Evolutionary conservation across 2,113 vertebrate species (phyloP), one percentile per base, ranked within the genome.

Genomic region (Pica pica): DNA sequence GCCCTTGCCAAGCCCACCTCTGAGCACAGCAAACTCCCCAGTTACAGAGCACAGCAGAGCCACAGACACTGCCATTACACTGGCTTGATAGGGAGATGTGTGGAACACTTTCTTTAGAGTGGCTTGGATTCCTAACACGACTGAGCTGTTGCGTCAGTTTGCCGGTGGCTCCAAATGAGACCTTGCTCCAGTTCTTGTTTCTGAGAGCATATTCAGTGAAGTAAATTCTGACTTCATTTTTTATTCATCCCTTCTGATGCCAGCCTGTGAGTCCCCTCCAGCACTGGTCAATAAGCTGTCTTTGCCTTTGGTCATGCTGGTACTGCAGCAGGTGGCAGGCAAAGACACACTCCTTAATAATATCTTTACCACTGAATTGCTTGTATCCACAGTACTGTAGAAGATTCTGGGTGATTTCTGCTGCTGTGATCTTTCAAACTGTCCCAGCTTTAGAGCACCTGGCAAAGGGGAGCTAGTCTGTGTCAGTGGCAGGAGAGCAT

Each of bases 111-210:
- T 5, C 42, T 52, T 67, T 35, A 53, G 49, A 7, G 24, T n/a
- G 41, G 16, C 35, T 70, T 5, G 1, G 17, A 60, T 52, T 89
- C 35, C 24, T 71, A 7, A 55, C 8, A 1, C 0, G 0, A 7
- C 33, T 14, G 18, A 53, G 37, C 22, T 53, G 24, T 52, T 69
- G 11, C 1, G 3, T 71, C 23, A 13, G 26, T 83, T 83, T 73
- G 11, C 16, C 56, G n/a, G 28, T 67, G 64, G 46, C 6, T 42
- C 27, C 3, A 0, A 33, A 16, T 3, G 23, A 64, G 28, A 49
- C 18, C 35, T 56, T 50, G 5, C 37, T 90, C 26, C 50, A 55
- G 0, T 41, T 83, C 56, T 87, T 68, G 2, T 24, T 83, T 65
- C 27, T 67, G 27, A 75, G 35, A 49, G 10, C 16, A 14, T 49